phyloP scores from a whole-genome alignment of 1,140 invertebrate genomes.

The Pseudomyrmex concolor region DNA sequence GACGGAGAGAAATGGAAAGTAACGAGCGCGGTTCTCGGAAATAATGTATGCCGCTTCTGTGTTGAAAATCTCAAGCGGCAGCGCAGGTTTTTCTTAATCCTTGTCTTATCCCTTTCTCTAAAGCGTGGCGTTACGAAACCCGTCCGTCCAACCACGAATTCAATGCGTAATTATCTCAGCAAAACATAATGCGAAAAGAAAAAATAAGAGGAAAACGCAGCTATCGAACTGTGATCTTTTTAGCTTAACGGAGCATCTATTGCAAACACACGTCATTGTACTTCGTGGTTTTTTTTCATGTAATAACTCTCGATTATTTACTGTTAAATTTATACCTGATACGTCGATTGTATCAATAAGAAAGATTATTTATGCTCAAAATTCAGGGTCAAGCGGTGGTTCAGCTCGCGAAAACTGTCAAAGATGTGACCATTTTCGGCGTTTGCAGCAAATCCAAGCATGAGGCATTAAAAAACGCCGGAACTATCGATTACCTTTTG shows the following conservation, averaged over 20 bases:
- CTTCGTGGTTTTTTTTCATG: neutral
- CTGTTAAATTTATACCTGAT: neutral
- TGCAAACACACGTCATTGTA: neutral
- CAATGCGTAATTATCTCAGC: constrained; percentile 23
- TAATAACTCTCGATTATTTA: constrained; percentile 14
- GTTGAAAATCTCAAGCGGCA: constrained; percentile 74
- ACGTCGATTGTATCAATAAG: neutral
- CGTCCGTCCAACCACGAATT: neutral
- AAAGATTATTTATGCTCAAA: constrained; percentile 36
- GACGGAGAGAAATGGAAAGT: constrained; percentile 45
- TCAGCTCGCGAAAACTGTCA: constrained; percentile 92
- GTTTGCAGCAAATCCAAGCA: constrained; percentile 94
- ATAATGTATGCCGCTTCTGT: constrained; percentile 80
- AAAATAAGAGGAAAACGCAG: neutral
- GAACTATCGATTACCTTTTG: constrained; percentile 90
- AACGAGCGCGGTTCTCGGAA: constrained; percentile 74
- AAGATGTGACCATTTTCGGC: constrained; percentile 93
- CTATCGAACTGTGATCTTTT: neutral
- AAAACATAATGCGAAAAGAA: constrained; percentile 27
- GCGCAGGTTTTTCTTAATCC: constrained; percentile 37
- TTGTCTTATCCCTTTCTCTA: constrained; percentile 56
- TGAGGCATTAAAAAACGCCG: constrained; percentile 90
- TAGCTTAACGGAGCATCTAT: too few relatives aligned
- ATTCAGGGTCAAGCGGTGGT: constrained; percentile 93
- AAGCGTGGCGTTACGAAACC: constrained; percentile 13